Conservation (phyloP, 2,797 vertebrate species). For the Coracias cyanogaster region DNA sequence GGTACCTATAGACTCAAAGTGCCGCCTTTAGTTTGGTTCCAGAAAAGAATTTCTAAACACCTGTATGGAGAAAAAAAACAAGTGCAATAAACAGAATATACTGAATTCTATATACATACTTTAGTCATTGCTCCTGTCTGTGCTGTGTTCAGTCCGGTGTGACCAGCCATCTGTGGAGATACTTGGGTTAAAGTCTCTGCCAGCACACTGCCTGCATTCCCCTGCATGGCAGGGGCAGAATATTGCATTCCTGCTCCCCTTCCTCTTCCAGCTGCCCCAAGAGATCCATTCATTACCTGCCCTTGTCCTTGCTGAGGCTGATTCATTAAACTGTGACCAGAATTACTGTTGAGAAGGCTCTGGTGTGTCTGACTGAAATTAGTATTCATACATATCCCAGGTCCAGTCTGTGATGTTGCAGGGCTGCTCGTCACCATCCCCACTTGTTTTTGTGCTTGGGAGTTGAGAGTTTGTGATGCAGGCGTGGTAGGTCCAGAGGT, state of each 20-base stretch:
- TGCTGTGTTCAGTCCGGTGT: constrained; percentile 86
- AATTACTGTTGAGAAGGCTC: constrained; percentile 91
- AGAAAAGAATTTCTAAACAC: background rate
- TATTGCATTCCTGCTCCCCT: constrained; percentile 90
- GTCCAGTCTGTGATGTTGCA: constrained; percentile 84
- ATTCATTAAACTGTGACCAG: constrained; percentile 88
- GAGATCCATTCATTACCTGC: constrained; percentile 96
- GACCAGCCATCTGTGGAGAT: constrained; percentile 87
- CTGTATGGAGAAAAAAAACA: background rate
- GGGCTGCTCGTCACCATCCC: constrained; percentile 85
- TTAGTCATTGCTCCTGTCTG: constrained; percentile 94
- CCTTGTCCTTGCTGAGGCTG: constrained; percentile 88
- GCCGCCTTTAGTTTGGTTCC: background rate
- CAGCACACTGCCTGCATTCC: constrained; percentile 87
- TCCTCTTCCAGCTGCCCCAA: constrained; percentile 90
- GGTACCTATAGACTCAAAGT: background rate
- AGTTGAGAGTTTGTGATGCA: constrained; percentile 83
- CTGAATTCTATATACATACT: constrained; percentile 79
- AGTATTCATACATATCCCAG: constrained; percentile 89
- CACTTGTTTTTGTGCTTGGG: constrained; percentile 92
- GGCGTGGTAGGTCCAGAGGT: constrained; percentile 83
- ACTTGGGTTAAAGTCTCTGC: constrained; percentile 95
- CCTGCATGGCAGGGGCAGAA: constrained; percentile 85
- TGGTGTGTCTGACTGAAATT: constrained; percentile 90
- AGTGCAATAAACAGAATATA: background rate